phyloP scores from a whole-genome alignment of 2,888 invertebrate species.

The Cephus spinipes region DNA sequence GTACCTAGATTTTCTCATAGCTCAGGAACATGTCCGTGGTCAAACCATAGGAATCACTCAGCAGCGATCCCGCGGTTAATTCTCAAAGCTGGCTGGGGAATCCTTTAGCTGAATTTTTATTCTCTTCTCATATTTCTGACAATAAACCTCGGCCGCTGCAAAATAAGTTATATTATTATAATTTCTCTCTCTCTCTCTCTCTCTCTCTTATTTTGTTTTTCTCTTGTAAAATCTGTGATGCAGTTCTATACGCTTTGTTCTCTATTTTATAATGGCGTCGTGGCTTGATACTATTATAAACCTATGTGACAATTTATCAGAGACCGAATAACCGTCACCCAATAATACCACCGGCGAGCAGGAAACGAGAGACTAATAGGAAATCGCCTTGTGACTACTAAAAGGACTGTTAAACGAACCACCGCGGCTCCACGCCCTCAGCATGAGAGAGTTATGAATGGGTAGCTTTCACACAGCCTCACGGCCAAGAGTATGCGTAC shows the following conservation, averaged over 20 bases:
- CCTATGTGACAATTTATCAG: not conserved
- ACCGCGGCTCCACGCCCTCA: constrained; percentile 7
- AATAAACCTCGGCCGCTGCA: not conserved
- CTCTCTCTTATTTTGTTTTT: not conserved
- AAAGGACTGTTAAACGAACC: not conserved
- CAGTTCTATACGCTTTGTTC: not conserved
- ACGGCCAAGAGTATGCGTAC: not conserved
- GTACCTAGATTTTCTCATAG: not conserved
- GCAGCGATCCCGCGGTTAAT: not conserved
- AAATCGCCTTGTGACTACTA: constrained; percentile 9
- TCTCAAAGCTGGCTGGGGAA: not conserved
- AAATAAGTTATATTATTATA: not conserved
- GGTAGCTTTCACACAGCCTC: constrained; percentile 1
- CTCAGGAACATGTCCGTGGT: not conserved
- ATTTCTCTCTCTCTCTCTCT: not conserved
- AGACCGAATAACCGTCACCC: constrained; percentile 5
- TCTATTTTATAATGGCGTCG: not conserved
- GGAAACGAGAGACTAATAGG: constrained; percentile 11
- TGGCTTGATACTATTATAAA: not conserved
- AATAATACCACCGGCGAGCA: constrained; percentile 11
- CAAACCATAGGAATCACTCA: not conserved
- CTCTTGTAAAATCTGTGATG: not conserved
- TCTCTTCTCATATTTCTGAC: not conserved
- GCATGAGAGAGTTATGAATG: constrained; percentile 17
- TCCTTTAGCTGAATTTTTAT: not conserved